phyloP scores from a whole-genome alignment of 2,888 invertebrate genomes.

The Ischnus inquisitorius region DNA sequence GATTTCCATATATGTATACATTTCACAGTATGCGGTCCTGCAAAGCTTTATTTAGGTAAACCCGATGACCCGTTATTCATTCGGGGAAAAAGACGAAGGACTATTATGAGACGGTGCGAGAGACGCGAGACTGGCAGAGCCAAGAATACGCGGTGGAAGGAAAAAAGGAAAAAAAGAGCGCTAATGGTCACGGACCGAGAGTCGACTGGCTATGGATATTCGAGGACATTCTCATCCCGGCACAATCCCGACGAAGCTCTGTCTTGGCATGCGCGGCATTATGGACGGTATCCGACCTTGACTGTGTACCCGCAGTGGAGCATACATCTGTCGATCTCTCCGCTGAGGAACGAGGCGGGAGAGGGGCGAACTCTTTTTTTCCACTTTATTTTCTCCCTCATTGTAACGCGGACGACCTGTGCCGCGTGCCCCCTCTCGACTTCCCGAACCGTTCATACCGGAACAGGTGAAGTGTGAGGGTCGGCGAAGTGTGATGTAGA shows the following conservation, averaged over 20 bases:
- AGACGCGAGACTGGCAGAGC: constrained; percentile 30
- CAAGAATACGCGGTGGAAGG: constrained; percentile 26
- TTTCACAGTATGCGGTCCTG: constrained; percentile 11
- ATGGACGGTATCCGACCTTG: constrained; percentile 54
- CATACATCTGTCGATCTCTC: constrained; percentile 28
- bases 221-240: constrained; percentile 36
- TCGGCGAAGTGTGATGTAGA: constrained; percentile 63
- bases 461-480: constrained; percentile 63
- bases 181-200: constrained; percentile 43
- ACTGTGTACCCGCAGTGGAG: constrained; percentile 30
- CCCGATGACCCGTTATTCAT: constrained; percentile 64
- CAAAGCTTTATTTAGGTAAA: constrained; percentile 62
- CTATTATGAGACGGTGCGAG: constrained; percentile 24
- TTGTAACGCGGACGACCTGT: constrained; percentile 20
- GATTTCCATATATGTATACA: neutral
- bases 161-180: constrained; percentile 50
- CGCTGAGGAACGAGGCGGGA: no score
- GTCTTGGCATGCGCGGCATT: constrained; percentile 11
- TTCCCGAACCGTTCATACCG: constrained; percentile 39
- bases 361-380: constrained; percentile 17
- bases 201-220: neutral
- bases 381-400: constrained; percentile 21
- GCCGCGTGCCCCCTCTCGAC: constrained; percentile 37
- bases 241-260: neutral
- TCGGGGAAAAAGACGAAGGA: constrained; percentile 40